Evolutionary conservation across 1,140 invertebrate species (phyloP).

Genomic region (Hirudo medicinalis): DNA sequence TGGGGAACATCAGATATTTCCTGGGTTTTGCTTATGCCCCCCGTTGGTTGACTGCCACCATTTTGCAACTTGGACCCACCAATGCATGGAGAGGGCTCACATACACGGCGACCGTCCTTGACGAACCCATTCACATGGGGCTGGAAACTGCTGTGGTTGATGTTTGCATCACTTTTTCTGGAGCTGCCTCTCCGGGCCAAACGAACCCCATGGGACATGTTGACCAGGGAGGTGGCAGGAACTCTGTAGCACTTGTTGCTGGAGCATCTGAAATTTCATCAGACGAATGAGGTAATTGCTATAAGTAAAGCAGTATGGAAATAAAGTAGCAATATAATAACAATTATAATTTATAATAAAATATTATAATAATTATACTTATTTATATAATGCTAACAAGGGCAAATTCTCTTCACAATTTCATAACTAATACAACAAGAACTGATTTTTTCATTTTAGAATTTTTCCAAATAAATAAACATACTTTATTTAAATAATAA

Average conservation of each 20-base stretch:
- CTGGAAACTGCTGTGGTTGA: no score
- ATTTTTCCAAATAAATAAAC: background rate
- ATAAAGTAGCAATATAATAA: background rate
- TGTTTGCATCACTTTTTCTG: slow-evolving; percentile 14
- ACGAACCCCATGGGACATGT: slow-evolving; percentile 44
- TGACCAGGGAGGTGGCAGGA: slow-evolving; percentile 47
- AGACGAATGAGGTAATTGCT: no score
- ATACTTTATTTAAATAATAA: background rate
- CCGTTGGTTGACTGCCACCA: background rate
- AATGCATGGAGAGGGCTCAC: background rate
- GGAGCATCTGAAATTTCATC: slow-evolving; percentile 27
- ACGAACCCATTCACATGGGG: background rate
- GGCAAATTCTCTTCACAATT: background rate
- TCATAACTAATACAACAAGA: background rate
- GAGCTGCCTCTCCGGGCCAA: background rate
- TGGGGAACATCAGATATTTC: no score
- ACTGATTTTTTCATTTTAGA: background rate
- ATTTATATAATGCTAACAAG: background rate
- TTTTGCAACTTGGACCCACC: background rate
- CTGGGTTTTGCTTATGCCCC: no score
- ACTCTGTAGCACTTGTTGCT: slow-evolving; percentile 43
- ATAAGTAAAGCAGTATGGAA: background rate
- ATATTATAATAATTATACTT: background rate
- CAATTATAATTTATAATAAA: background rate
- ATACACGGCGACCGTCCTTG: background rate